These are phyloP conservation scores for Xestia xanthographa DNA, from an alignment of 2,888 invertebrate species.

Conservation along the genomic window DNA sequence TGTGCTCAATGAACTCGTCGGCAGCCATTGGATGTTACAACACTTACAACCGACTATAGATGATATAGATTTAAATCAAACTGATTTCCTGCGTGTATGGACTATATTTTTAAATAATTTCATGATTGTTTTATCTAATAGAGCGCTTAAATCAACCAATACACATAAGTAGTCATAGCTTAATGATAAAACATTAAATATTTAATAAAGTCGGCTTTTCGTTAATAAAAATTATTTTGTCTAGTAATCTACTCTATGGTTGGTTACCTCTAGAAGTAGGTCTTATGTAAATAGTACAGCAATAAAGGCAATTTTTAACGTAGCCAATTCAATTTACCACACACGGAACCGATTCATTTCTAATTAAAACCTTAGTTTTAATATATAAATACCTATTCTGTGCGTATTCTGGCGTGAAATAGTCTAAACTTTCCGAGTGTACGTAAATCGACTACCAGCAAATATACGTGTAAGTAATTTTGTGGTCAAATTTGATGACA, in stretches of 20 bases:
- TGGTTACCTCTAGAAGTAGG: conserved; percentile 8
- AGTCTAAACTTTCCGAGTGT: not conserved
- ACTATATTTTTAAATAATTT: conserved; percentile 12
- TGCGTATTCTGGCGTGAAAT: not conserved
- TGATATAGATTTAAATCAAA: conserved; percentile 20
- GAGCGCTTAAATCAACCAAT: conserved; percentile 8
- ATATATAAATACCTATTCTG: not conserved
- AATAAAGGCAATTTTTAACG: conserved; percentile 18
- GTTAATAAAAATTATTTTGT: conserved; percentile 2
- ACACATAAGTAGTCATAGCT: too few relatives aligned
- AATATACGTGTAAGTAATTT: not conserved
- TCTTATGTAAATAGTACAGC: not conserved
- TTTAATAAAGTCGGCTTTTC: not conserved
- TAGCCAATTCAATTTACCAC: conserved; percentile 37
- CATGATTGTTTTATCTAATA: conserved; percentile 3
- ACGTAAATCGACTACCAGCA: not conserved
- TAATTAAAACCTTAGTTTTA: conserved; percentile 15
- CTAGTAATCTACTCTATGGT: not conserved
- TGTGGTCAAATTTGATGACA: not conserved
- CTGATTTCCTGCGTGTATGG: not conserved
- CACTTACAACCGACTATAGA: conserved; percentile 7
- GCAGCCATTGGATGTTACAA: conserved; percentile 27
- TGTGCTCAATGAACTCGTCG: conserved; percentile 47
- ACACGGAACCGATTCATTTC: conserved; percentile 4
- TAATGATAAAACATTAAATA: conserved; percentile 2